These are phyloP conservation scores for Drosophila lacteicornis DNA, from an alignment of 1,140 invertebrate species.

Conservation along the genomic window DNA sequence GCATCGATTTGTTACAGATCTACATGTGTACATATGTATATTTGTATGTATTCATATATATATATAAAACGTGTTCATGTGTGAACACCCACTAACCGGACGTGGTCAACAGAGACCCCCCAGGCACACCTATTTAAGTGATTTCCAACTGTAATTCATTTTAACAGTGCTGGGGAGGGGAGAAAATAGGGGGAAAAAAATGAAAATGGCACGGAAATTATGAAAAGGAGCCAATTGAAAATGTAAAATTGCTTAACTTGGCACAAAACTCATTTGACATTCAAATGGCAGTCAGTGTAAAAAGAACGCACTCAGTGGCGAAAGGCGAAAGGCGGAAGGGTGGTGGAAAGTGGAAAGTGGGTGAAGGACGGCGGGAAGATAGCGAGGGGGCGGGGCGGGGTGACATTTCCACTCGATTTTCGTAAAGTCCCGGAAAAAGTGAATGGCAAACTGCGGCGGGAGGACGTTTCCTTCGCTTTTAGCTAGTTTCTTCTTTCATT, in stretches of 20 bases:
- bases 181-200: not conserved
- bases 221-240: slow-evolving; percentile 70
- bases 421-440: slow-evolving; percentile 14
- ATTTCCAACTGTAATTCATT: slow-evolving; percentile 10
- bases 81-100: not conserved
- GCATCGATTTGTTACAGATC: too few species aligned
- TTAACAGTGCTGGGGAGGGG: not conserved
- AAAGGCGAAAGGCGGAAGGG: not conserved
- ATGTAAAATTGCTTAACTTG: slow-evolving; percentile 72
- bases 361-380: slow-evolving; percentile 4
- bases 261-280: slow-evolving; percentile 74
- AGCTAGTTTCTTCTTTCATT: slow-evolving; percentile 19
- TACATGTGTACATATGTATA: too few species aligned
- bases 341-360: not conserved
- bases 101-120: not conserved
- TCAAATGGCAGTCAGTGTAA: slow-evolving; percentile 43
- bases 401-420: slow-evolving; percentile 37
- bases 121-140: not conserved
- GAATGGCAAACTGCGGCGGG: slow-evolving; percentile 26
- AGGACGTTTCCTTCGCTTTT: slow-evolving; percentile 15
- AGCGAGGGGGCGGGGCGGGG: not conserved
- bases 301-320: slow-evolving; percentile 1
- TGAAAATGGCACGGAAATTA: slow-evolving; percentile 54
- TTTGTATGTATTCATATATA: too few species aligned
- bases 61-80: too few species aligned